phyloP scores from a whole-genome alignment of 2,113 vertebrate species.

The Mystacornis crossleyi region DNA sequence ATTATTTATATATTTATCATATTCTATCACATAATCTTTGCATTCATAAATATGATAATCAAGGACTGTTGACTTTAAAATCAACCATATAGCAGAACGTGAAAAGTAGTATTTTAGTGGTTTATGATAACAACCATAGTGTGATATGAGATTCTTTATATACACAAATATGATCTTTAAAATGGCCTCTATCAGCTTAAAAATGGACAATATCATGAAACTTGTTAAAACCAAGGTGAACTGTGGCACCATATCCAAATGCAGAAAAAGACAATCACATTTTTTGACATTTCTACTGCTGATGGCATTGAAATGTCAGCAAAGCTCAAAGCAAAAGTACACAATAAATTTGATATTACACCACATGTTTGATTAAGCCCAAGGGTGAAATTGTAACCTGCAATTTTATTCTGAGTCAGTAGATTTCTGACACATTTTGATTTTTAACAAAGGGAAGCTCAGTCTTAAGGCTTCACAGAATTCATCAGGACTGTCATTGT shows the following conservation, averaged over 20 bases:
- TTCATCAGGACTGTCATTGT: conserved; percentile 40
- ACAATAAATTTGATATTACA: conserved; percentile 69
- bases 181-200: conserved; percentile 55
- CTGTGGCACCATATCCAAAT: conserved; percentile 36
- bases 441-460: conserved; percentile 47
- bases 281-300: conserved; percentile 63
- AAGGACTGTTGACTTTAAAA: conserved; percentile 39
- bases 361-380: conserved; percentile 69
- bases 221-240: conserved; percentile 49
- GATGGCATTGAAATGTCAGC: conserved; percentile 65
- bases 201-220: conserved; percentile 53
- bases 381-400: conserved; percentile 61
- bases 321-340: conserved; percentile 66
- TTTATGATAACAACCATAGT: background rate
- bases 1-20: conserved; percentile 7
- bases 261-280: conserved; percentile 63
- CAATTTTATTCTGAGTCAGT: conserved; percentile 65
- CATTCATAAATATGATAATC: conserved; percentile 28
- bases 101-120: background rate
- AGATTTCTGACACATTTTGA: conserved; percentile 67
- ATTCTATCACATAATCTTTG: background rate
- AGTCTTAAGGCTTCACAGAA: conserved; percentile 33
- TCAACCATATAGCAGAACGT: background rate
- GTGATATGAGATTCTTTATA: conserved; percentile 27
- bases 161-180: conserved; percentile 56